phyloP scores from a whole-genome alignment of 2,113 vertebrate species.

The Corythaixoides concolor region DNA sequence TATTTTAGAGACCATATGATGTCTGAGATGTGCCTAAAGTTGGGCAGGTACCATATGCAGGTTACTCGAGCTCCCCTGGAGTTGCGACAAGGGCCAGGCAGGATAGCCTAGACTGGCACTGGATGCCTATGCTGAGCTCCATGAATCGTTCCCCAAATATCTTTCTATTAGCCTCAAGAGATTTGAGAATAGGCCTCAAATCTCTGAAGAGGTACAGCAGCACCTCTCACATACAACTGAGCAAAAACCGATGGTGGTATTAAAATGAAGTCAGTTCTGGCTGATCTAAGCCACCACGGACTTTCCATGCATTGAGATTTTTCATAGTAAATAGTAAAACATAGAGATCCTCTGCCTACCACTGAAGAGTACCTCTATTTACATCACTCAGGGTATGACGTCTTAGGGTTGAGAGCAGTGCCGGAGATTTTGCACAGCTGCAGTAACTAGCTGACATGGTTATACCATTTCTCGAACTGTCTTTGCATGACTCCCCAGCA shows the following conservation, averaged over 20 bases:
- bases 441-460: not conserved
- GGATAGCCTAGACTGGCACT: not conserved
- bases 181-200: not conserved
- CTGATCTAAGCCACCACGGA: not conserved
- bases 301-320: not conserved
- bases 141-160: not conserved
- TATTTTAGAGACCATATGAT: not conserved
- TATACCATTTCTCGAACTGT: not conserved
- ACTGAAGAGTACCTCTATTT: not conserved
- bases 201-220: not conserved
- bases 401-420: not conserved
- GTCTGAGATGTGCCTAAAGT: not conserved
- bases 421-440: not conserved
- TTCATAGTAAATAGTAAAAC: not conserved
- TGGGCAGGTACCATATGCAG: not conserved
- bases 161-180: not conserved
- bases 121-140: not conserved
- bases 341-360: not conserved
- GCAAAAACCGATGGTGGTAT: fast-evolving
- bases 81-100: not conserved
- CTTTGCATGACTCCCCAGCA: not conserved
- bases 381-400: not conserved
- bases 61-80: not conserved
- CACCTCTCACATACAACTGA: not conserved
- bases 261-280: not conserved